Percentiles rank a stretch among this genome's conserved stretches.
Conservation (phyloP, 1,140 invertebrate genomes). For the Drosophila rufa region DNA sequence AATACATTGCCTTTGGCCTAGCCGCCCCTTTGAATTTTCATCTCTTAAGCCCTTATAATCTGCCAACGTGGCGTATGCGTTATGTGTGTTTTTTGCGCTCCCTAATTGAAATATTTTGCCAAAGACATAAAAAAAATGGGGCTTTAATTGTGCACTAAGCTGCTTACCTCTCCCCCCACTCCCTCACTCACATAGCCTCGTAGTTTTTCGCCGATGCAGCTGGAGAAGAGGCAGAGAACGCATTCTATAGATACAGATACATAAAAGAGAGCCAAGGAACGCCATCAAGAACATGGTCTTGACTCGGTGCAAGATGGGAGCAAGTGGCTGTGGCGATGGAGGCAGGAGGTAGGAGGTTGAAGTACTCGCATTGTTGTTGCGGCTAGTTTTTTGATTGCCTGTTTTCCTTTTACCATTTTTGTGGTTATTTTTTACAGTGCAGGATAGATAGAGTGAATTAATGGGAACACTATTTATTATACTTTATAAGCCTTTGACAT, state of each 20-base stretch:
- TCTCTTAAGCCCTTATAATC: conserved; percentile 6
- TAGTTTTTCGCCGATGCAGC: conserved; percentile 23
- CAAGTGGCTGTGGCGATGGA: conserved; percentile 12
- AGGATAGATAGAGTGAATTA: background rate
- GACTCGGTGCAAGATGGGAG: conserved; percentile 46
- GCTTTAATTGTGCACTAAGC: conserved; percentile 58
- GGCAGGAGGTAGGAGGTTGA: conserved; percentile 13
- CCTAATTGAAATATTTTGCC: conserved; percentile 57
- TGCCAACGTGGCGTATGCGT: conserved; percentile 51
- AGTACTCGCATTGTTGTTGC: conserved; percentile 54
- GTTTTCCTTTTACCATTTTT: conserved; percentile 1
- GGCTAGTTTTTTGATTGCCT: conserved; percentile 37
- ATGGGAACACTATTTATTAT: background rate
- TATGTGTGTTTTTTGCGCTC: conserved; percentile 20
- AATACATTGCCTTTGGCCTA: background rate
- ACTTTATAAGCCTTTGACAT: background rate
- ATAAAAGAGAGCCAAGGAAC: conserved; percentile 46
- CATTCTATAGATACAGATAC: conserved; percentile 64
- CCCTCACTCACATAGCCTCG: background rate
- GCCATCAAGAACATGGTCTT: conserved; percentile 54
- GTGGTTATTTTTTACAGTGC: conserved; percentile 7
- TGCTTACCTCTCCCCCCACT: conserved; percentile 32
- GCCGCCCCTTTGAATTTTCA: conserved; percentile 1
- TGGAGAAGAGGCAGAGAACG: conserved; percentile 27
- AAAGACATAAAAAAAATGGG: conserved; percentile 21